phyloP scores from a whole-genome alignment of 2,113 vertebrate genomes.

The Zapus hudsonius region DNA sequence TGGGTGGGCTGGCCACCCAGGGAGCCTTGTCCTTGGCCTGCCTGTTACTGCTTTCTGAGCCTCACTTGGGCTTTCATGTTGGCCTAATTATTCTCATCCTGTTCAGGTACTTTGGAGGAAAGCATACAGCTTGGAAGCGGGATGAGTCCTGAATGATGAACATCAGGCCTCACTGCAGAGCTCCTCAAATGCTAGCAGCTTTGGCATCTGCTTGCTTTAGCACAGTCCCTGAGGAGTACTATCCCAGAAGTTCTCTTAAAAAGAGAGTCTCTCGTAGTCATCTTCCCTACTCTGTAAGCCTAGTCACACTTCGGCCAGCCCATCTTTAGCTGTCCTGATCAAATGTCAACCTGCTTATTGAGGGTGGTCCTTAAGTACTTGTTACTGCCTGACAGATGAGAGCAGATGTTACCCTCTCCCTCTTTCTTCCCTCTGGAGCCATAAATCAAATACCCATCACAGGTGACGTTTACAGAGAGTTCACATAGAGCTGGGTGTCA shows the following conservation, averaged over 20 bases:
- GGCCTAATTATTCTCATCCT: conserved; percentile 30
- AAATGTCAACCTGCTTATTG: not conserved
- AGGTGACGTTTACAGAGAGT: not conserved
- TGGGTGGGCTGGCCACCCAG: not conserved
- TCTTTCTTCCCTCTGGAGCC: not conserved
- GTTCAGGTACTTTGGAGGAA: not conserved
- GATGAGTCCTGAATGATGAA: conserved; percentile 30
- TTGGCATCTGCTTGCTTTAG: not conserved
- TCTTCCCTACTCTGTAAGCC: not conserved
- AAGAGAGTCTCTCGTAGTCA: not conserved
- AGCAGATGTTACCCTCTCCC: not conserved
- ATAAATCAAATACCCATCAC: conserved; percentile 21
- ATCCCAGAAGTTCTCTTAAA: not conserved
- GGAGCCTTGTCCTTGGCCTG: not conserved
- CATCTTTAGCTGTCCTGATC: not conserved
- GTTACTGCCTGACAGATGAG: not conserved
- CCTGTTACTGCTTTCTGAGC: not conserved
- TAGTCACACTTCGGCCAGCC: not conserved
- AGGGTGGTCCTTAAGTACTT: not conserved
- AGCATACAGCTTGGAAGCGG: conserved; percentile 17
- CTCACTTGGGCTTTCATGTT: not conserved
- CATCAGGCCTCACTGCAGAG: not conserved
- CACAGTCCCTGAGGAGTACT: not conserved
- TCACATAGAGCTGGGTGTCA: not conserved
- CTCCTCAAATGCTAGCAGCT: not conserved